Conservation (phyloP, 2,113 vertebrate species). For the Numenius arquata region DNA sequence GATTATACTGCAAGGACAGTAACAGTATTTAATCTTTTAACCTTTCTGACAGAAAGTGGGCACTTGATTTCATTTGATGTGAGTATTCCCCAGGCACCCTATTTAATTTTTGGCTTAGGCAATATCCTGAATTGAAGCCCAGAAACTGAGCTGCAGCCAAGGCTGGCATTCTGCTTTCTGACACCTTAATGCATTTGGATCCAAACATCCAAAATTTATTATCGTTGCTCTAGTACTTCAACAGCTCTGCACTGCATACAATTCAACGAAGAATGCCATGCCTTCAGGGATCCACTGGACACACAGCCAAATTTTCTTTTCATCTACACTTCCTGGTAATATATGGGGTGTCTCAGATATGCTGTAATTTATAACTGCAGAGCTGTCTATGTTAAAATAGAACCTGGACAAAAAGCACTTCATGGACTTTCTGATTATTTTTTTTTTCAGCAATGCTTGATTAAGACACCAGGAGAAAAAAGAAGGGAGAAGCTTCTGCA, state of each 20-base stretch:
- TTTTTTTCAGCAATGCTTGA: neutral
- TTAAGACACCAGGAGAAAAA: neutral
- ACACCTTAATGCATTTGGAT: conserved; percentile 14
- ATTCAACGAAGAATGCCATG: neutral
- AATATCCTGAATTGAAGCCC: neutral
- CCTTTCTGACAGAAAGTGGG: neutral
- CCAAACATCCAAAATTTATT: conserved; percentile 13
- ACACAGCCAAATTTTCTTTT: neutral
- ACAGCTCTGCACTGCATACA: neutral
- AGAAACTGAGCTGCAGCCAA: conserved; percentile 9
- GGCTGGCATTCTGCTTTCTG: neutral
- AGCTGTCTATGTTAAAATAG: neutral
- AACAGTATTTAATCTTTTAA: neutral
- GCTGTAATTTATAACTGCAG: neutral
- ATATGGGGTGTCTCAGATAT: neutral
- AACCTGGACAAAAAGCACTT: neutral
- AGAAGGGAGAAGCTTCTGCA: neutral
- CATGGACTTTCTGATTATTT: neutral
- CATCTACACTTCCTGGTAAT: neutral
- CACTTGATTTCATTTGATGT: neutral
- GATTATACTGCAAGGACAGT: neutral
- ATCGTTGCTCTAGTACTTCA: neutral
- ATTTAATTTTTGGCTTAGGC: conserved; percentile 19
- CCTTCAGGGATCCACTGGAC: neutral
- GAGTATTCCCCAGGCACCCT: neutral